These are phyloP conservation scores for Euleptes europaea DNA, from an alignment of 2,113 vertebrate genomes.

Conservation along the genomic window DNA sequence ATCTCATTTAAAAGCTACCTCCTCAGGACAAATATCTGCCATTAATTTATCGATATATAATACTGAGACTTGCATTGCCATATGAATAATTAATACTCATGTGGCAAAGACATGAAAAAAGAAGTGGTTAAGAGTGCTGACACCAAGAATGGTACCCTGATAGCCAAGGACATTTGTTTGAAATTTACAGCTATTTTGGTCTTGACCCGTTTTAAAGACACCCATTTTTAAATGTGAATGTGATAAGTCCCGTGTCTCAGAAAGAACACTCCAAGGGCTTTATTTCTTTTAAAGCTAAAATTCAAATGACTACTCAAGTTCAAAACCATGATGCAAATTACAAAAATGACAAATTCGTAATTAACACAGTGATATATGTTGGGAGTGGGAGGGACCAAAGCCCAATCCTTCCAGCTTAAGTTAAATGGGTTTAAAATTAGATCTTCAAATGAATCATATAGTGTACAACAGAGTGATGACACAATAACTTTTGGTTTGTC, in stretches of 20 bases:
- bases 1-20: neutral
- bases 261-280: neutral
- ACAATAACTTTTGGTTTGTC: accelerated
- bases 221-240: neutral
- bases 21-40: conserved; percentile 1
- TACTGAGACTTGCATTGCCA: conserved; percentile 13
- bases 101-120: conserved; percentile 11
- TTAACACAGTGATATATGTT: neutral
- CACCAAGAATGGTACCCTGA: neutral
- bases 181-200: neutral
- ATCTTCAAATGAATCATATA: neutral
- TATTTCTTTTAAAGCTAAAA: neutral
- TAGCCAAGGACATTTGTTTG: neutral
- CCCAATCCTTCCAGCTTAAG: neutral
- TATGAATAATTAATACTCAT: conserved; percentile 6
- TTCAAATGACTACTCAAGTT: neutral
- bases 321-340: neutral
- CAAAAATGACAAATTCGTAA: neutral
- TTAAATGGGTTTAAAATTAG: neutral
- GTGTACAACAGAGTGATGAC: accelerated
- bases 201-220: neutral
- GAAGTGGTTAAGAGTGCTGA: neutral
- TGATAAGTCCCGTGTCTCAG: neutral
- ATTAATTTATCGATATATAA: conserved; percentile 19
- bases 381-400: neutral